Conservation (phyloP, 2,797 vertebrate genomes). For the Parambassis ranga region DNA sequence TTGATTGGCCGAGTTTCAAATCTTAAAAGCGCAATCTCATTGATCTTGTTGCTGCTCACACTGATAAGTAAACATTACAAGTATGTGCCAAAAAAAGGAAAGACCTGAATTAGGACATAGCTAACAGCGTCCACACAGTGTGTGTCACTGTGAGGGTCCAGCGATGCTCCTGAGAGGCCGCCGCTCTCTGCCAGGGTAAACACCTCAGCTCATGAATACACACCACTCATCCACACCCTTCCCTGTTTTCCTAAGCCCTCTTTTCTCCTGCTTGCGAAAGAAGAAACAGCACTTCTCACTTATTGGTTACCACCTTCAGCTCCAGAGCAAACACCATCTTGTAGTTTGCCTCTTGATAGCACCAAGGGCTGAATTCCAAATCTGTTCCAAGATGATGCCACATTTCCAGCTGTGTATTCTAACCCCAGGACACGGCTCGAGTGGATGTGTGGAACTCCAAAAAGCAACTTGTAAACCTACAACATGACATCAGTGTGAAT, state of each 20-base stretch:
- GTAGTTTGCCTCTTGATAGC: background rate
- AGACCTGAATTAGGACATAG: background rate
- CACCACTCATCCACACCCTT: conserved; percentile 21
- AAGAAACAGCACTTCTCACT: conserved; percentile 27
- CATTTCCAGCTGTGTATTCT: no score
- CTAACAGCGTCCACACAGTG: background rate
- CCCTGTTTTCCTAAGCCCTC: conserved; percentile 38
- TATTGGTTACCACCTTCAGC: conserved; percentile 20
- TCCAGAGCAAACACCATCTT: conserved; percentile 7
- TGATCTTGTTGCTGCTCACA: background rate
- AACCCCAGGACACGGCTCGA: no score
- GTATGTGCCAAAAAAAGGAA: background rate
- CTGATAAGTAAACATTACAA: background rate
- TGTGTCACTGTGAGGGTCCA: background rate
- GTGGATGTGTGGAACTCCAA: no score
- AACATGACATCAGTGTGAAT: no score
- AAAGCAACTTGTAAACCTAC: no score
- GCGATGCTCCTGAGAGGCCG: conserved; percentile 19
- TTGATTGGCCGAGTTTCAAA: no score
- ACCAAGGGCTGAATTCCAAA: no score
- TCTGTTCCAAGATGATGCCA: no score
- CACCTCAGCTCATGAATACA: conserved; percentile 30
- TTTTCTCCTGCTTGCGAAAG: conserved; percentile 43
- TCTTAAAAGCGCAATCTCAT: no score
- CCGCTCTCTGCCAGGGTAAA: conserved; percentile 31